Conservation (phyloP, 23 tunicate species). For the Diplosoma virens region DNA sequence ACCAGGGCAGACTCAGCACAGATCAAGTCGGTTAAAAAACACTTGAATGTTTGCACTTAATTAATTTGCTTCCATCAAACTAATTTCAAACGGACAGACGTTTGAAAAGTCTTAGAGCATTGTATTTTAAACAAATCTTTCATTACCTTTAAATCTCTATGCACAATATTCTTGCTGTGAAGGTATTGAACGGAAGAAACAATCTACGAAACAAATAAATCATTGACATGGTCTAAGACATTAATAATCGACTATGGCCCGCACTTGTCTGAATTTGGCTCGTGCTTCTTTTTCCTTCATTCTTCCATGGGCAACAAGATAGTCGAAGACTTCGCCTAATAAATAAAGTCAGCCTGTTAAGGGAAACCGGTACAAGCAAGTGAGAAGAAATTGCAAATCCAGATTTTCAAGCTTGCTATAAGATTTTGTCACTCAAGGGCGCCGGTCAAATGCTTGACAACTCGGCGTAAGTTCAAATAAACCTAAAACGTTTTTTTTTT, state of each 20-base stretch:
- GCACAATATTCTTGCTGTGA: constrained; percentile 90
- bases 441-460: no score
- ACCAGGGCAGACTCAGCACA: no score
- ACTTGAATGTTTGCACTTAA: no score
- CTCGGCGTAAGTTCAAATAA: no score
- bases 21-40: no score
- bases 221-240: not conserved
- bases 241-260: not conserved
- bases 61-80: no score
- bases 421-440: no score
- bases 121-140: not conserved
- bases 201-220: constrained; percentile 62
- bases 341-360: not conserved
- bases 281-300: constrained; percentile 99
- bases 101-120: no score
- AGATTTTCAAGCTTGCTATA: no score
- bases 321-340: constrained; percentile 97
- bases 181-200: constrained; percentile 95
- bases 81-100: no score
- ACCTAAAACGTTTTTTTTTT: no score
- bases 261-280: constrained; percentile 95
- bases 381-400: no score
- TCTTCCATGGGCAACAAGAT: constrained; percentile 96
- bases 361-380: not conserved
- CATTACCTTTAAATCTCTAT: constrained; percentile 92